phyloP scores from a whole-genome alignment of 2,888 invertebrate genomes.

The Clostera curtula region DNA sequence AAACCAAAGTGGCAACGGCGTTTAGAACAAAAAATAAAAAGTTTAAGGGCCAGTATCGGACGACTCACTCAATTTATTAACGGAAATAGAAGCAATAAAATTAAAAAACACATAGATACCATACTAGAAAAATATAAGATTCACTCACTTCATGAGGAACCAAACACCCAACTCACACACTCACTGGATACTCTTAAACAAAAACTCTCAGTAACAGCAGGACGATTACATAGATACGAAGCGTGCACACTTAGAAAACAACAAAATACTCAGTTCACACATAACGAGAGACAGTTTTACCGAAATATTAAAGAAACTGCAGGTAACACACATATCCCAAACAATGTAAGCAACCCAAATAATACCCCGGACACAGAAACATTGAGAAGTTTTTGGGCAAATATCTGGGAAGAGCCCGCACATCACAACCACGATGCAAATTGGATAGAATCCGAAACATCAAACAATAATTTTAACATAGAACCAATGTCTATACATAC shows the following conservation, averaged over 20 bases:
- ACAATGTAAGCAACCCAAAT: not conserved
- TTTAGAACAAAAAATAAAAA: too few relatives aligned
- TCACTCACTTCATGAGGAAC: constrained; percentile 2
- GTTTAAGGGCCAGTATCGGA: too few relatives aligned
- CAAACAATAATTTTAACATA: not conserved
- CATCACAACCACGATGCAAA: constrained; percentile 3
- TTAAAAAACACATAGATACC: too few relatives aligned
- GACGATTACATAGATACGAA: constrained; percentile 4
- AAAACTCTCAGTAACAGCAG: constrained; percentile 3
- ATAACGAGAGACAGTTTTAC: constrained; percentile 8
- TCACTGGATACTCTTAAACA: constrained; percentile 8
- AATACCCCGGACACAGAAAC: not conserved
- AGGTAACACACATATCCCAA: not conserved
- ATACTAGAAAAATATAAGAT: too few relatives aligned
- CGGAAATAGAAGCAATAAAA: too few relatives aligned
- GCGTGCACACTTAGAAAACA: constrained; percentile 4
- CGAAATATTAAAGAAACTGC: constrained; percentile 3
- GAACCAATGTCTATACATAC: constrained; percentile 1
- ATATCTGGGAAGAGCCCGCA: constrained; percentile 3
- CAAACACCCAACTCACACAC: constrained; percentile 1
- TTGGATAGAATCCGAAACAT: constrained; percentile 2
- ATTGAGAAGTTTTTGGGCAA: constrained; percentile 4
- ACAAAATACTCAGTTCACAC: constrained; percentile 4
- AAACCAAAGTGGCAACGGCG: too few relatives aligned
- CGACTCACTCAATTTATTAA: too few relatives aligned